Base-by-base conservation (phyloP, 2,113 vertebrate species). In the Cacatua alba region DNA sequence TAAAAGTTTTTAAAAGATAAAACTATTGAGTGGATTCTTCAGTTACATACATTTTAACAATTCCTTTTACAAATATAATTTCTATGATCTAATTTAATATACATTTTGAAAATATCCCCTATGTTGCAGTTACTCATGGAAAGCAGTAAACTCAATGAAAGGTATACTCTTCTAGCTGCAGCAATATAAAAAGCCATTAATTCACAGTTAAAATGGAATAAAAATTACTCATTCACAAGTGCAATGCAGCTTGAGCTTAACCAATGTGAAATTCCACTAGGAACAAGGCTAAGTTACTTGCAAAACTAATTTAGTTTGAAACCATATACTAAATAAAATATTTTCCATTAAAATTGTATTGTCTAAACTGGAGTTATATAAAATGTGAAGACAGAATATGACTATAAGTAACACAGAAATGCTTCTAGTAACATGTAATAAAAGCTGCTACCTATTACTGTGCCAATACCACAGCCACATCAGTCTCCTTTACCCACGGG, bases 141-240 rank as follows among this genome's bases (percentile, higher is more conserved):
- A 95, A 91, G 94, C 63, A 65, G 83, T 94, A 95, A 92, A 95
- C 86, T 88, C 70, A 76, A 33, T 31, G 79, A 86, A 94, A 91
- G 65, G 60, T 68, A 71, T 87, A 84, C 55, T 94, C 19, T 91
- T 88, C 74, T 76, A 96, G 59, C 49, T 95, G 88, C 87, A 86
- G 81, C 86, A 95, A 86, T 62, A 95, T 15, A 94, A 77, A 94
- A 92, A 92, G 78, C 89, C 68, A 93, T 87, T 85, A 93, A 89
- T 94, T 97, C 94, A 95, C 92, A 95, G 94, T 96, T 82, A 78
- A 33, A 86, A 86, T 43, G 85, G 43, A 96, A 84, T 77, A 94
- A 62, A 65, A 68, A 81, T 86, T 90, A 76, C 52, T 94, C 75
- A 88, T 93, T 92, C 65, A 91, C 31, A 91, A 94, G 83, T 92